These are phyloP conservation scores for Balanococcus diminutus DNA, from an alignment of 2,888 invertebrate species.

Conservation along the genomic window DNA sequence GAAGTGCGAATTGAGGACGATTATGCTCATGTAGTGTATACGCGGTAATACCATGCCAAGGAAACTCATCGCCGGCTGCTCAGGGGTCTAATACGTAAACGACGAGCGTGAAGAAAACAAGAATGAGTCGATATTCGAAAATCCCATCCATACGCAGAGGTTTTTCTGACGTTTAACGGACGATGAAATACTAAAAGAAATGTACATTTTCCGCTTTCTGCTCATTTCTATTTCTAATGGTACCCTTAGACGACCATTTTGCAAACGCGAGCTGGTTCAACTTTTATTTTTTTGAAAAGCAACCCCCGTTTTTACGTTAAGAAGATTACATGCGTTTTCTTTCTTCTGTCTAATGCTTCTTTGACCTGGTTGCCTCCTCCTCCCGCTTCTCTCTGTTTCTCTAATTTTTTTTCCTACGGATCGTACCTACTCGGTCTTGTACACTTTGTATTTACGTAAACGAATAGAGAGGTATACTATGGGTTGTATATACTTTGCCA, in stretches of 20 bases:
- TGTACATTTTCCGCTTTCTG: constrained; percentile 30
- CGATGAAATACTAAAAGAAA: constrained; percentile 37
- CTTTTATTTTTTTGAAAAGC: constrained; percentile 37
- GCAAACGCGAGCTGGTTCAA: not conserved
- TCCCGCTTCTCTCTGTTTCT: not conserved
- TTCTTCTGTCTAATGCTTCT: not conserved
- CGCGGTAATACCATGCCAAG: not conserved
- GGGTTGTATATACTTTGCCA: not conserved
- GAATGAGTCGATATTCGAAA: constrained; percentile 6
- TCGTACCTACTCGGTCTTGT: not conserved
- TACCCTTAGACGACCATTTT: constrained; percentile 27
- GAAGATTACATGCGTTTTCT: constrained; percentile 32
- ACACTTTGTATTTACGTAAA: not conserved
- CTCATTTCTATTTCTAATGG: constrained; percentile 37
- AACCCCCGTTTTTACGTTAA: not conserved
- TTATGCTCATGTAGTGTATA: too few species aligned
- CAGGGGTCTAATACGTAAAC: too few species aligned
- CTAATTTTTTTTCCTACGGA: not conserved
- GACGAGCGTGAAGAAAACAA: too few species aligned
- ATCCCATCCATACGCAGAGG: not conserved
- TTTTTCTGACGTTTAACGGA: constrained; percentile 34
- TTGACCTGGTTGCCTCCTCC: not conserved
- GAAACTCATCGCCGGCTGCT: too few species aligned
- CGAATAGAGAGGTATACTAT: too few species aligned
- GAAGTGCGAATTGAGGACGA: too few species aligned